Evolutionary conservation across 2,888 invertebrate species (phyloP), one percentile per base, ranked within the genome.

Genomic region (Tridacna gigas): DNA sequence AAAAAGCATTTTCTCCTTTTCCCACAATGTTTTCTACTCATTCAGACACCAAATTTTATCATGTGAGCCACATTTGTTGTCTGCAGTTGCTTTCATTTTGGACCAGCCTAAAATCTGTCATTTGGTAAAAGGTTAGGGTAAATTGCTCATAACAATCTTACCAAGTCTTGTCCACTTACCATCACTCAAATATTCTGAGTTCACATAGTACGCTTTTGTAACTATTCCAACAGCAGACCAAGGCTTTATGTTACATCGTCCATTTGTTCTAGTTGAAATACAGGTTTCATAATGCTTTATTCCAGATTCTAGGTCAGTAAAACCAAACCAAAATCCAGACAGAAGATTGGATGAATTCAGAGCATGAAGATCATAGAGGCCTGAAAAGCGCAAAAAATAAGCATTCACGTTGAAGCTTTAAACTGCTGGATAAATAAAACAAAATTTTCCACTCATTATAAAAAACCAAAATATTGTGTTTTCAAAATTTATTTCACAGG

Each of bases 271-370:
- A 11, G 76, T 65, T 3, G 80, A 67, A 1, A 83, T 56, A 67
- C 86, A 86, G 9, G 75, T 71, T 15, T 83, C 67, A 63, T 83
- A 86, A 9, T 63, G 13, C 18, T 67, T 22, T 4, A 86, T 80
- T 0, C 86, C 83, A 45, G 83, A 80, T n/a, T 76, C 83, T 9
- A 71, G 45, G 37, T 86, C 86, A 7, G 80, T 80, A 56, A 86
- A 86, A 11, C 86, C 86, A 47, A 83, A 75, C 86, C 86, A 86
- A 51, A 76, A 79, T 18, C 73, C 73, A 26, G 78, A 60, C 22
- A 83, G 26, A 13, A 22, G 5, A 11, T 37, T 18, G 15, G 76
- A 71, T 9, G 71, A 66, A 61, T 71, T 76, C 20, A 79, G 45
- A 0, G 74, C 78, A 28, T 79, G 66, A 12, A 75, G 67, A 26